These are phyloP conservation scores for Prorops nasuta DNA, from an alignment of 1,140 invertebrate genomes.

Conservation along the genomic window DNA sequence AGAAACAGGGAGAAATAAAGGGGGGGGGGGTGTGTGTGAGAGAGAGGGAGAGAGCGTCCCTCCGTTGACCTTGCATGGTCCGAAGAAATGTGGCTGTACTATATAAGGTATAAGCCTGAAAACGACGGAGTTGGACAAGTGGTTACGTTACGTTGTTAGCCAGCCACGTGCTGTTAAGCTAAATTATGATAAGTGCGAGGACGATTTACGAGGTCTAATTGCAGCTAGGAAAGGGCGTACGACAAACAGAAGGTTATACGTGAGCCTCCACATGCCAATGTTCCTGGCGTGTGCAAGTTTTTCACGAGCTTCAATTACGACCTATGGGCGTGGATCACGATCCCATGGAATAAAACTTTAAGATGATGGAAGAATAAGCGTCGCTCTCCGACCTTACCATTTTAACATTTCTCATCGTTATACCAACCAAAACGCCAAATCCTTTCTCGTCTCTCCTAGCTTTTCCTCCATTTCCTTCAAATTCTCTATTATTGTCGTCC, in stretches of 20 bases:
- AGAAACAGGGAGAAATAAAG: no score
- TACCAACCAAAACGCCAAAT: no score
- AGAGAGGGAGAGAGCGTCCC: no score
- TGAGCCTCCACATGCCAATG: not conserved
- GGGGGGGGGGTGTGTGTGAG: no score
- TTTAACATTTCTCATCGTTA: no score
- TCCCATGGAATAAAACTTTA: slow-evolving; percentile 33
- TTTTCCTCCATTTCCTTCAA: no score
- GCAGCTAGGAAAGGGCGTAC: slow-evolving; percentile 5
- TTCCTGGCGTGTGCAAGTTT: slow-evolving; percentile 15
- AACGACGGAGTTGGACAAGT: no score
- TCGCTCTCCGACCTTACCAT: not conserved
- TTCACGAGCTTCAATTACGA: slow-evolving; percentile 23
- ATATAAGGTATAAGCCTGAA: no score
- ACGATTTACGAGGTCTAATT: slow-evolving; percentile 42
- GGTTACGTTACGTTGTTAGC: not conserved
- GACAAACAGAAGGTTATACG: slow-evolving; percentile 15
- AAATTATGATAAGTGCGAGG: slow-evolving; percentile 24
- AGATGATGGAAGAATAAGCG: slow-evolving; percentile 2
- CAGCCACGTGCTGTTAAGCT: slow-evolving; percentile 11
- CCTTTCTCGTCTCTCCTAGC: no score
- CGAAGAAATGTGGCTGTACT: no score
- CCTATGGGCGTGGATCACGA: slow-evolving; percentile 28
- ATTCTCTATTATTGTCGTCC: no score
- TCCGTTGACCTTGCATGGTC: no score